Conservation (phyloP, 2,888 invertebrate species). For the Lathronympha strigana region DNA sequence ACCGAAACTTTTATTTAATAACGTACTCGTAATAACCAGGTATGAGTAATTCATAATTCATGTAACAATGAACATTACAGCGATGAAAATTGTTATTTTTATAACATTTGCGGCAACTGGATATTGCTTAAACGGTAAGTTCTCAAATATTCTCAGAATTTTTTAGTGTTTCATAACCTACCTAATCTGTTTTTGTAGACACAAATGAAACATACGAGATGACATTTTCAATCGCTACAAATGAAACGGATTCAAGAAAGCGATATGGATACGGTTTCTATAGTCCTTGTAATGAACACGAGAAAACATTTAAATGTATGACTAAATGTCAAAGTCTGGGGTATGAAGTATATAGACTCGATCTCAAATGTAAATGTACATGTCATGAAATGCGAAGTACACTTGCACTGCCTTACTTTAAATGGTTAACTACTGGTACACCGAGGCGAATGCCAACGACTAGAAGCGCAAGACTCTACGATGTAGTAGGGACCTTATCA, state of each 20-base stretch:
- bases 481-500: slow-evolving; percentile 63
- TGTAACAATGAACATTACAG: not conserved
- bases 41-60: slow-evolving; percentile 25
- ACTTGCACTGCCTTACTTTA: slow-evolving; percentile 63
- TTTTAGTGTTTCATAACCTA: too few relatives aligned
- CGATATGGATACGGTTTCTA: slow-evolving; percentile 67
- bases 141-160: too few relatives aligned
- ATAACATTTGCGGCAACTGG: slow-evolving; percentile 45
- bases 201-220: not conserved
- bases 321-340: slow-evolving; percentile 68
- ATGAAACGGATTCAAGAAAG: slow-evolving; percentile 54
- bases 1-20: not conserved
- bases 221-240: slow-evolving; percentile 49
- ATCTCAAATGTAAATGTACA: slow-evolving; percentile 62
- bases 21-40: not conserved
- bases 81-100: slow-evolving; percentile 39
- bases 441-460: slow-evolving; percentile 56
- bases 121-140: slow-evolving; percentile 48
- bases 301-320: slow-evolving; percentile 68
- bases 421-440: slow-evolving; percentile 68
- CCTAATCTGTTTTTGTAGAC: not conserved
- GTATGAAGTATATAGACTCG: slow-evolving; percentile 63
- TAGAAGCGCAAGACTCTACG: slow-evolving; percentile 60
- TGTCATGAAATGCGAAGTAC: slow-evolving; percentile 67
- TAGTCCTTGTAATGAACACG: slow-evolving; percentile 56